Percentiles rank a stretch among this genome's conserved stretches.
Evolutionary conservation across 2,888 invertebrate species (phyloP).

Genomic region (Pristionchus maxplancki): DNA sequence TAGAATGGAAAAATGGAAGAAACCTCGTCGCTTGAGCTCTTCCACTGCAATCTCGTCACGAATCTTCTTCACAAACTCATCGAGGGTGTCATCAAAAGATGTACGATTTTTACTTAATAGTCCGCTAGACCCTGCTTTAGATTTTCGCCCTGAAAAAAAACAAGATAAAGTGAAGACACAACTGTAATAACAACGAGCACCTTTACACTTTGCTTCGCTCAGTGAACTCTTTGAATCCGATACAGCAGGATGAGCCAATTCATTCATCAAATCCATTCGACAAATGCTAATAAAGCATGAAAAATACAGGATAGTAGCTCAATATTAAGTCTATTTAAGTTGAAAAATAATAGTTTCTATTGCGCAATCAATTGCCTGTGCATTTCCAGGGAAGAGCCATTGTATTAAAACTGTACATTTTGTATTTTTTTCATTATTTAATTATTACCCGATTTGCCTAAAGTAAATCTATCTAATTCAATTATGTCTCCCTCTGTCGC

Average conservation of each 20-base stretch:
- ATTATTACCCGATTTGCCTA: not conserved
- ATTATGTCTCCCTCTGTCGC: not conserved
- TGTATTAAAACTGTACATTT: not conserved
- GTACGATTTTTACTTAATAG: not conserved
- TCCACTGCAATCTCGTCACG: not conserved
- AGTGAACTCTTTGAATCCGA: not conserved
- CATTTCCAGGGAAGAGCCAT: too few relatives aligned
- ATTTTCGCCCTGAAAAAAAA: not conserved
- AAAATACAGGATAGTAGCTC: not conserved
- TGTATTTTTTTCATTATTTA: not conserved
- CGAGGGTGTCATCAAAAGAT: slow-evolving; percentile 35
- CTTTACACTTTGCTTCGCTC: not conserved
- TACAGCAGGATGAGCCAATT: not conserved
- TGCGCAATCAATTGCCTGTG: too few relatives aligned
- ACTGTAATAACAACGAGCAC: not conserved
- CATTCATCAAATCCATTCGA: too few relatives aligned
- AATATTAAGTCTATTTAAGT: too few relatives aligned
- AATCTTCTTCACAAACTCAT: slow-evolving; percentile 22
- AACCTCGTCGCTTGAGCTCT: slow-evolving; percentile 9
- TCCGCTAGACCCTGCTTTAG: not conserved
- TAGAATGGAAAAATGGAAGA: not conserved
- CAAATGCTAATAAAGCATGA: not conserved
- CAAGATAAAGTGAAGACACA: not conserved
- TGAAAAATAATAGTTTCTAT: too few relatives aligned
- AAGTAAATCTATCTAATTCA: not conserved